phyloP scores from a whole-genome alignment of 2,888 invertebrate genomes.

The Eristalis pertinax region DNA sequence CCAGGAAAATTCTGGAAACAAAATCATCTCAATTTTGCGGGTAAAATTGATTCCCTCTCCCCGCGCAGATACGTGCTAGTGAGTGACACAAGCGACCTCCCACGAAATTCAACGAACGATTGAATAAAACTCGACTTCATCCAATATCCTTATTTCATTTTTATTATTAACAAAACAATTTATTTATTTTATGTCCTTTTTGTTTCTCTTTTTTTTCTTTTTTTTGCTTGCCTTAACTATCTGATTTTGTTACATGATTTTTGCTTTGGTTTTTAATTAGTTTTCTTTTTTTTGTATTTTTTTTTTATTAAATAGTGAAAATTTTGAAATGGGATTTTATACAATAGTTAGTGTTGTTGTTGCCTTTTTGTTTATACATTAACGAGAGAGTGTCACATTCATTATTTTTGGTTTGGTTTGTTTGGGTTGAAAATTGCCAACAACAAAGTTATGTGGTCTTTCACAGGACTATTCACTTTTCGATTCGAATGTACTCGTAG shows the following conservation, averaged over 20 bases:
- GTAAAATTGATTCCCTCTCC: conserved; percentile 12
- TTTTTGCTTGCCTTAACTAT: background rate
- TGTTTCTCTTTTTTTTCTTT: conserved; percentile 3
- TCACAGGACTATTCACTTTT: conserved; percentile 18
- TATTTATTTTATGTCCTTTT: conserved; percentile 32
- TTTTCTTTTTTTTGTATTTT: conserved; percentile 32
- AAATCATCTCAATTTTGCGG: conserved; percentile 28
- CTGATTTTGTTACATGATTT: conserved; percentile 50
- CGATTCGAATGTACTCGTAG: background rate
- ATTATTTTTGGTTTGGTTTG: conserved; percentile 6
- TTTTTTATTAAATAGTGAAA: conserved; percentile 67
- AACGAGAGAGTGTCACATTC: conserved; percentile 46
- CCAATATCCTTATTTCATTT: conserved; percentile 65
- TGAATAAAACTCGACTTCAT: conserved; percentile 10
- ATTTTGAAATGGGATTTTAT: conserved; percentile 70
- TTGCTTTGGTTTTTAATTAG: conserved; percentile 19
- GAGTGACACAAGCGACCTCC: background rate
- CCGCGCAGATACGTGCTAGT: background rate
- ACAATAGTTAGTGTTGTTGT: conserved; percentile 52
- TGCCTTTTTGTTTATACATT: conserved; percentile 55
- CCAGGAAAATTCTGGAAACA: background rate
- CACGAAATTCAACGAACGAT: background rate
- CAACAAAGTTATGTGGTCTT: conserved; percentile 60
- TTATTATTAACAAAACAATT: conserved; percentile 72
- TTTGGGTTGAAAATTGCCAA: conserved; percentile 31